Base-by-base conservation (phyloP, 2,888 invertebrate species). In the Conus canariensis region DNA sequence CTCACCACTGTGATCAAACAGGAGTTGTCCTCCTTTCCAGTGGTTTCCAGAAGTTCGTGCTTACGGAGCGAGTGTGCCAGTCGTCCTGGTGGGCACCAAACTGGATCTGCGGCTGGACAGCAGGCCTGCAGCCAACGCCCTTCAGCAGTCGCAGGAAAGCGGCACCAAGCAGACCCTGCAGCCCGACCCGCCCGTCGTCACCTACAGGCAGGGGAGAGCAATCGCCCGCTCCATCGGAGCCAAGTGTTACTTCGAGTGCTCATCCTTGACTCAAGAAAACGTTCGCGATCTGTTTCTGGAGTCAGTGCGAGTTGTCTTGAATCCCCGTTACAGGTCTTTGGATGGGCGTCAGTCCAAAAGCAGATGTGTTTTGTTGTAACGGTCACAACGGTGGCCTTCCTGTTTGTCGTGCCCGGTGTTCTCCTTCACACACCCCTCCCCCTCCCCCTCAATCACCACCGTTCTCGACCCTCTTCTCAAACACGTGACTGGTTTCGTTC, bases 181-280 rank as follows among this genome's bases (percentile, higher is more conserved):
- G 19, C 3, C 30, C 1, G 80, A 45, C 80, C 80, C 10, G 80
- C 45, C 80, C 30, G 4, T 45, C 45, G 80, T 80, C 80, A 45
- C 80, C 19, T 80, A 80, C 80, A 80, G 45, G 19, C 80, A 80
- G 45, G 80, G 80, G 80, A 80, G 30, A 19, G 80, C 10, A 45
- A 16, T 30, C 6, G 80, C 30, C 12, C 80, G 80, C 45, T 14
- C 30, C 80, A 80, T 80, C 80, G 80, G 80, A 6, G 80, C 80
- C 80, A 80, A 80, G 80, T 80, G 80, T 45, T 80, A 80, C 80
- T 80, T 80, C 80, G 80, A 80, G 80, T 80, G 80, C 80, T 80
- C 80, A 0, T 25, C 80, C 80, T 19, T 80, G 80, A 80, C 80
- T 6, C 80, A 80, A 14, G 80, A 80, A 80, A 30, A 80, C 19